Evolutionary conservation across 2,888 invertebrate genomes (phyloP).

Genomic region (Heliconius aoede): DNA sequence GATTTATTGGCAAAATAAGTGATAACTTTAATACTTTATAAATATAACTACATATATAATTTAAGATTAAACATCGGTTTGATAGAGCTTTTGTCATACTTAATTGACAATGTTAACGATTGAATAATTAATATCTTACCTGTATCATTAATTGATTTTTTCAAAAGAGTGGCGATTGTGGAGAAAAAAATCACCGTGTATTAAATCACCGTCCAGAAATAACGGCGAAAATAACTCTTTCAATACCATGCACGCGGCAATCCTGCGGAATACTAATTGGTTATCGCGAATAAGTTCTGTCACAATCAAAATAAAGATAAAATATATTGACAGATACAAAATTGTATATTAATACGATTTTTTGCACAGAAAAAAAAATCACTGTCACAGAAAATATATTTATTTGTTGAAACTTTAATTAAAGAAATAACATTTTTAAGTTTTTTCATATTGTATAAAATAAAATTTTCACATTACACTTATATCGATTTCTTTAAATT

Average conservation of each 20-base stretch:
- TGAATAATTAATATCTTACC: not conserved
- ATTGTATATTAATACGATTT: not conserved
- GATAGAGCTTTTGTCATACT: not conserved
- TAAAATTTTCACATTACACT: not conserved
- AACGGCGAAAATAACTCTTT: not conserved
- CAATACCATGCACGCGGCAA: not conserved
- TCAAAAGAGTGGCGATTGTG: not conserved
- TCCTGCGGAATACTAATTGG: not conserved
- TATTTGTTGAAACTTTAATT: not conserved
- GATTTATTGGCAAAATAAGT: not conserved
- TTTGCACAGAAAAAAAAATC: not conserved
- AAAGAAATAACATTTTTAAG: too few species aligned
- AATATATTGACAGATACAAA: conserved; percentile 9
- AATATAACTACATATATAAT: conserved; percentile 1
- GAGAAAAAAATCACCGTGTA: not conserved
- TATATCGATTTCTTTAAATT: not conserved
- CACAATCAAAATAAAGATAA: conserved; percentile 5
- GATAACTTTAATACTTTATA: not conserved
- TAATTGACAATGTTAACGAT: not conserved
- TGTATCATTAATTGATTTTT: not conserved
- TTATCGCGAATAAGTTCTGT: not conserved
- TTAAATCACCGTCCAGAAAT: not conserved
- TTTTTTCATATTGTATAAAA: not conserved
- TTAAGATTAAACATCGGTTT: not conserved
- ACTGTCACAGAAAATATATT: not conserved